Evolutionary conservation across 2,888 invertebrate genomes (phyloP).

Genomic region (Amiota minor): DNA sequence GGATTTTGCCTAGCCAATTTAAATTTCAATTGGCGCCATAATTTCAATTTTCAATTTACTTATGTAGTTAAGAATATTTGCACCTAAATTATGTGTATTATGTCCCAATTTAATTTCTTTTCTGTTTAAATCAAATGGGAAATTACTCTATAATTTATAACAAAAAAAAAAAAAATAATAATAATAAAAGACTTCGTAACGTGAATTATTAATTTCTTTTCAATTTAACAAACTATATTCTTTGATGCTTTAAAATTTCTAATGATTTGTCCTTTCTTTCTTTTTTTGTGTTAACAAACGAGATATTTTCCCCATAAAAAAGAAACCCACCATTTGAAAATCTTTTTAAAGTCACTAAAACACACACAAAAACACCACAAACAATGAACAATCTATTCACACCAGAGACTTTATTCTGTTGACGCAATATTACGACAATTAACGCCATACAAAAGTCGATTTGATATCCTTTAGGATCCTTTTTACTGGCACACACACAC

Average conservation of each 20-base stretch:
- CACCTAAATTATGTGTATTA: background rate
- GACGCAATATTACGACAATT: constrained; percentile 22
- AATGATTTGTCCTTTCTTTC: background rate
- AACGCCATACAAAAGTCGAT: background rate
- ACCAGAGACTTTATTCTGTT: constrained; percentile 21
- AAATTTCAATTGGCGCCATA: constrained; percentile 6
- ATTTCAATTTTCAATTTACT: no score
- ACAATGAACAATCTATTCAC: constrained; percentile 2
- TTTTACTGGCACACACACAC: constrained; percentile 10
- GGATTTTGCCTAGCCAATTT: background rate
- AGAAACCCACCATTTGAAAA: constrained; percentile 1
- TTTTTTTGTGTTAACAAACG: background rate
- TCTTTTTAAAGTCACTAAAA: constrained; percentile 9
- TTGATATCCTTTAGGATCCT: constrained; percentile 3
- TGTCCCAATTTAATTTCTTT: background rate
- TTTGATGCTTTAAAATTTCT: background rate
- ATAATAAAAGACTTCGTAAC: background rate
- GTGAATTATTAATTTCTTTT: background rate
- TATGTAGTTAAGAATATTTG: background rate
- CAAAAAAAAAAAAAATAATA: background rate
- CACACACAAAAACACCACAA: background rate
- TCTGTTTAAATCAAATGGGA: no score
- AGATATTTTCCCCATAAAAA: no score
- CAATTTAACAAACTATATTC: background rate
- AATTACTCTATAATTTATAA: no score